A percentile compares a stretch with the other conserved stretches of the same genome.
phyloP scores from a whole-genome alignment of 1,140 invertebrate species.

The Bombus sylvicola region DNA sequence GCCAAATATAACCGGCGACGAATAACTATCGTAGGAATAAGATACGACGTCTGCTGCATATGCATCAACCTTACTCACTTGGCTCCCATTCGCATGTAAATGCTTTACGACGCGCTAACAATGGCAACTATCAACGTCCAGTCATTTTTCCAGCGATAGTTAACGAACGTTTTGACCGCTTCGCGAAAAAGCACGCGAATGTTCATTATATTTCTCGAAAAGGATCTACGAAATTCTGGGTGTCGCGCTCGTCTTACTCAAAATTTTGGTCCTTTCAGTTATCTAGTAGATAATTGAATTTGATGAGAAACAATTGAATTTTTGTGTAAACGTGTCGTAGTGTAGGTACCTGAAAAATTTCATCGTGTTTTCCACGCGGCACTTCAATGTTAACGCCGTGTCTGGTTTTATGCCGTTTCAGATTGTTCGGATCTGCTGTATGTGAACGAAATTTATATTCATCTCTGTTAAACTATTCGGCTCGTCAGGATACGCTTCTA shows the following conservation, averaged over 20 bases:
- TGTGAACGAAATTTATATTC: background rate
- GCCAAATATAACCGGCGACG: slow-evolving; percentile 16
- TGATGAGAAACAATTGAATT: too few relatives aligned
- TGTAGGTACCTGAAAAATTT: too few relatives aligned
- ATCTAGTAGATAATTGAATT: too few relatives aligned
- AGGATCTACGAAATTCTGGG: background rate
- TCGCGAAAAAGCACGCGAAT: background rate
- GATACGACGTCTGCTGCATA: slow-evolving; percentile 28
- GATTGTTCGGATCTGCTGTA: too few relatives aligned
- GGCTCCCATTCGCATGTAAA: slow-evolving; percentile 40
- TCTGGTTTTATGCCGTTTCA: too few relatives aligned
- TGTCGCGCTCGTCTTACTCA: too few relatives aligned
- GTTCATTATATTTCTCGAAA: background rate
- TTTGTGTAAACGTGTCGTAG: too few relatives aligned
- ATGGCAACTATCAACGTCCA: background rate
- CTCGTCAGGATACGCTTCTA: background rate
- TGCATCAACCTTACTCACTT: slow-evolving; percentile 26
- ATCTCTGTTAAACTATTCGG: background rate
- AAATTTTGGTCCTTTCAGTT: too few relatives aligned
- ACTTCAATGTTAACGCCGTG: too few relatives aligned
- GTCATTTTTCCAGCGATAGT: background rate
- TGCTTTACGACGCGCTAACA: background rate
- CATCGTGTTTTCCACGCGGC: too few relatives aligned
- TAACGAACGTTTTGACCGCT: background rate
- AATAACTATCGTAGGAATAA: slow-evolving; percentile 19